Percentiles rank a stretch among this genome's conserved stretches.
phyloP scores from a whole-genome alignment of 2,797 vertebrate genomes.

The Spea hammondii region DNA sequence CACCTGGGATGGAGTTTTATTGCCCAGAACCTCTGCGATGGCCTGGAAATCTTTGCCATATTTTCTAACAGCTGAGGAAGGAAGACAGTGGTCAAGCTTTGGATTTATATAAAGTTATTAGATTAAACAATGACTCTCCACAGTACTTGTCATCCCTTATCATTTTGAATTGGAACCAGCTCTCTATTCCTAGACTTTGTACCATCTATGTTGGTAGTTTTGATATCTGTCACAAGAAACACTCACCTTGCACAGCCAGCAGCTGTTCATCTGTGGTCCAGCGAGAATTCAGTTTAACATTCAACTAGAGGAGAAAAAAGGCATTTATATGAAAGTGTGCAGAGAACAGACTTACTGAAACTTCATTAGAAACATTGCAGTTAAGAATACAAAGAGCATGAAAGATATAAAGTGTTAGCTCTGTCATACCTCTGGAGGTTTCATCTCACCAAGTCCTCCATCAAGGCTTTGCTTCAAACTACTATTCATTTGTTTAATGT shows the following conservation, averaged over 20 bases:
- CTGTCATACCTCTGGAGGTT: conserved; percentile 74
- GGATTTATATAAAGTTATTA: neutral
- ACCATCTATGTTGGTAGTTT: neutral
- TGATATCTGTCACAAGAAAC: neutral
- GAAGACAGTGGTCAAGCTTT: neutral
- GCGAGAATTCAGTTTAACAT: conserved; percentile 84
- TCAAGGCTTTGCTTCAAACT: conserved; percentile 76
- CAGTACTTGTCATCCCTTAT: neutral
- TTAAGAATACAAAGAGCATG: neutral
- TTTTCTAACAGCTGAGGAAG: conserved; percentile 76
- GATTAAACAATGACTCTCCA: too few species aligned
- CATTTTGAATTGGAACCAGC: neutral
- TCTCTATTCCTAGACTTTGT: neutral
- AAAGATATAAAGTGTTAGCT: neutral
- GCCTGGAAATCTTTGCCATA: conserved; percentile 87
- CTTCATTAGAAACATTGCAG: neutral
- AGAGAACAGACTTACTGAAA: neutral
- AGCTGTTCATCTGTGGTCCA: conserved; percentile 93
- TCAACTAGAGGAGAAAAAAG: conserved; percentile 63
- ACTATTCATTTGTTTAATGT: conserved; percentile 89
- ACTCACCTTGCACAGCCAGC: conserved; percentile 88
- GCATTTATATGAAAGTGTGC: neutral
- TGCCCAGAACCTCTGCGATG: conserved; percentile 87
- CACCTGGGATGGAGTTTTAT: conserved; percentile 84
- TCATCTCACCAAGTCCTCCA: conserved; percentile 73